Conservation (phyloP, 2,888 invertebrate genomes). For the Bugula neritina region DNA sequence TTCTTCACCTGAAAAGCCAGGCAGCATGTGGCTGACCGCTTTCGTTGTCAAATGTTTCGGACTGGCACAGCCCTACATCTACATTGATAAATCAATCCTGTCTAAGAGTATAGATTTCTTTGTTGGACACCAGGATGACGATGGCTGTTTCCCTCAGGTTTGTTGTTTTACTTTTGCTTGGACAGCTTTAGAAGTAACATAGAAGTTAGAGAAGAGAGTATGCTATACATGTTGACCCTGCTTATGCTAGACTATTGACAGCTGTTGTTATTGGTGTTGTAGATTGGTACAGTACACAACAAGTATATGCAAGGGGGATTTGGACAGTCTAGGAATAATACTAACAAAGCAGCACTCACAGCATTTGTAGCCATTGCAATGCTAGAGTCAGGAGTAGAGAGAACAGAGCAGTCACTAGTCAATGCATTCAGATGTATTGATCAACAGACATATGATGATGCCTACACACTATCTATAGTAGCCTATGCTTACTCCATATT, state of each 20-base stretch:
- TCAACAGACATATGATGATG: slow-evolving; percentile 33
- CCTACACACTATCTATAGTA: slow-evolving; percentile 34
- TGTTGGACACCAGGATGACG: slow-evolving; percentile 62
- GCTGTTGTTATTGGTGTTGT: background rate
- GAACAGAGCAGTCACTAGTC: slow-evolving; percentile 32
- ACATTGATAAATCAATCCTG: slow-evolving; percentile 60
- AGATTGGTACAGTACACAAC: slow-evolving; percentile 29
- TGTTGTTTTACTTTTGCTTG: too few relatives aligned
- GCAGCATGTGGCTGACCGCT: slow-evolving; percentile 61
- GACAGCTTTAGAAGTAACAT: too few relatives aligned
- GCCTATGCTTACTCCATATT: slow-evolving; percentile 33
- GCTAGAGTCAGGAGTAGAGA: slow-evolving; percentile 37
- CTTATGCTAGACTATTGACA: too few relatives aligned
- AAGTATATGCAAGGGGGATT: slow-evolving; percentile 31
- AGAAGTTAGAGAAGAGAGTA: too few relatives aligned
- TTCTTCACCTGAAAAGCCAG: slow-evolving; percentile 31
- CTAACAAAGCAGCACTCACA: slow-evolving; percentile 36
- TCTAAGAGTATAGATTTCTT: slow-evolving; percentile 38
- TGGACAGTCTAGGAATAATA: slow-evolving; percentile 32
- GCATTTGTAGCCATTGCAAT: slow-evolving; percentile 46
- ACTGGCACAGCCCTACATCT: slow-evolving; percentile 55
- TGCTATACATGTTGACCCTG: too few relatives aligned
- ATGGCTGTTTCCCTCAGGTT: slow-evolving; percentile 68
- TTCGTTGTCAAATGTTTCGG: slow-evolving; percentile 69
- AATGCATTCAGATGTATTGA: slow-evolving; percentile 34